Evolutionary conservation across 2,888 invertebrate genomes (phyloP), one percentile per base, ranked within the genome.

Genomic region (Cataglyphis rosenhaueri): DNA sequence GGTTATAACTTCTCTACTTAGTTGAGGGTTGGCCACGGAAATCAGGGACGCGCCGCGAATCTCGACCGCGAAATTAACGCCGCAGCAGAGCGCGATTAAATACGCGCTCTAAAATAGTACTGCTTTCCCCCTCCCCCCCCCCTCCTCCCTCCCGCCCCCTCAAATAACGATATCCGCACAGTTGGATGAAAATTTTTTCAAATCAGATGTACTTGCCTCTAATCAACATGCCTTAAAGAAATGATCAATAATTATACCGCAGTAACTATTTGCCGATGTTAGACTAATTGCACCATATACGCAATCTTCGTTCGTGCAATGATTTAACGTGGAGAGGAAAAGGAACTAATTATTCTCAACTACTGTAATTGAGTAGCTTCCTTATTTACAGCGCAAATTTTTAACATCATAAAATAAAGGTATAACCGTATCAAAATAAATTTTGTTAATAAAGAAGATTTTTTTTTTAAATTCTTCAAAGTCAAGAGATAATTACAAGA

Each of bases 1-100:
- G 66, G 81, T 61, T 61, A 41, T 79, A 82, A 81, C 61, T 82
- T 61, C 35, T 82, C 48, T 59, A 61, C 32, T 82, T 61, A 79
- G 78, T 35, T 35, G 59, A 44, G 59, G 3, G n/a, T 52, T 57
- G 32, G 29, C 6, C 68, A n/a, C n/a, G 29, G 41, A 10, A 18
- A 25, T 8, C 41, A 15, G 74, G 9, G 62, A 25, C 35, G 21
- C 52, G 18, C 21, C 41, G 44, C 25, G n/a, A 79, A 44, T 79
- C 73, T 59, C 78, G 21, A 44, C 25, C 78, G 74, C 35, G 78
- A 73, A 73, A 79, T 79, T 79, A 78, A 79, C 73, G n/a, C 18
- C 32, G 41, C 15, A 59, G 41, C 35, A 35, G 32, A 57, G 25
- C 15, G 41, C 44, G 66, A 0, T 3, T 52, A 35, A 75, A 29